Conservation (phyloP, 2,888 invertebrate genomes). For the Agrochola circellaris region DNA sequence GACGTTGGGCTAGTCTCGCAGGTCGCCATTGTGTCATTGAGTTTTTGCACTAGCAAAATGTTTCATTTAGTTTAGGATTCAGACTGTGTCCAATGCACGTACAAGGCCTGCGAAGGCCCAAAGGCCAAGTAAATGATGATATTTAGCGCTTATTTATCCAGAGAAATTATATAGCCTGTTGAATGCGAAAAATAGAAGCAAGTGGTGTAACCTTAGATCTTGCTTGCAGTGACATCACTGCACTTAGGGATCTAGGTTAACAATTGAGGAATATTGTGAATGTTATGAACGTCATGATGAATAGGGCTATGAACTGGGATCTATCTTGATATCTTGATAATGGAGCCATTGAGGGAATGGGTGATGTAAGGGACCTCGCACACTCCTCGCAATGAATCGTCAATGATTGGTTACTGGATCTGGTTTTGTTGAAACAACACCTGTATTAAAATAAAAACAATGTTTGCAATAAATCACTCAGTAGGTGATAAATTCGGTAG, state of each 20-base stretch:
- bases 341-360: neutral
- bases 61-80: neutral
- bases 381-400: slow-evolving; percentile 21
- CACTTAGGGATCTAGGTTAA: neutral
- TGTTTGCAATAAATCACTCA: slow-evolving; percentile 19
- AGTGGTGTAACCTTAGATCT: neutral
- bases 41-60: slow-evolving; percentile 5
- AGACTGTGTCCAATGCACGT: neutral
- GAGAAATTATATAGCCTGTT: neutral
- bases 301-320: neutral
- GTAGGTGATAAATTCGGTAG: neutral
- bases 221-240: slow-evolving; percentile 1
- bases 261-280: neutral
- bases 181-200: neutral
- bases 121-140: neutral
- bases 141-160: neutral
- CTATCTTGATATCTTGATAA: neutral
- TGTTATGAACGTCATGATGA: neutral
- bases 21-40: slow-evolving; percentile 10
- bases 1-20: slow-evolving; percentile 16
- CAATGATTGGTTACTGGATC: slow-evolving; percentile 35
- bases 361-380: neutral
- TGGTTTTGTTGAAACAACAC: slow-evolving; percentile 20
- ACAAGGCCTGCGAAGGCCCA: neutral
- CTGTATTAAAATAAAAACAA: slow-evolving; percentile 31